A percentile compares a stretch with the other conserved stretches of the same genome.
Conservation (phyloP, 2,797 vertebrate genomes). For the Chaetodon trifasciatus region DNA sequence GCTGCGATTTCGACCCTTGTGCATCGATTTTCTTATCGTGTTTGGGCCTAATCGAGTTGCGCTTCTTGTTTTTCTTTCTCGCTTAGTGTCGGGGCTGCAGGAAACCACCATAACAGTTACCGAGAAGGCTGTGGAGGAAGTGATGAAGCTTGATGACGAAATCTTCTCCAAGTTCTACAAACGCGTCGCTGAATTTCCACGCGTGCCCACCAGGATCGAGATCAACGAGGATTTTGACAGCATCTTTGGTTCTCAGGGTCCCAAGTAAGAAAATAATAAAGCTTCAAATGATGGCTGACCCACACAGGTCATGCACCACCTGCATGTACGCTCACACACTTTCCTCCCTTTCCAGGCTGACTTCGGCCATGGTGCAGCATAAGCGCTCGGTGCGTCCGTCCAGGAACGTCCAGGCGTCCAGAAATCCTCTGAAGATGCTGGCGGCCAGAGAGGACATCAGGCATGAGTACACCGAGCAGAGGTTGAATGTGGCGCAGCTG, state of each 20-base stretch:
- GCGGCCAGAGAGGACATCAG: constrained; percentile 94
- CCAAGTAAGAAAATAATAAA: constrained; percentile 86
- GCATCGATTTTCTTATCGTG: not conserved
- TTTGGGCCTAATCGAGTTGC: not conserved
- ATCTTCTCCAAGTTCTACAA: constrained; percentile 97
- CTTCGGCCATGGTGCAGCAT: constrained; percentile 94
- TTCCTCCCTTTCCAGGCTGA: constrained; percentile 82
- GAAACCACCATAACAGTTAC: constrained; percentile 95
- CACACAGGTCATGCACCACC: not conserved
- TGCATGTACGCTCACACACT: not conserved
- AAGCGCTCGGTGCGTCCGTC: constrained; percentile 93
- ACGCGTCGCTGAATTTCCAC: constrained; percentile 85
- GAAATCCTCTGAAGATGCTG: constrained; percentile 94
- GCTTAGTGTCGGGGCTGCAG: constrained; percentile 90
- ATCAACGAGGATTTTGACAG: constrained; percentile 94
- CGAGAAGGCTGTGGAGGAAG: constrained; percentile 95
- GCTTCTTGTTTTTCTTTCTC: not conserved
- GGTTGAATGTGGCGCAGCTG: constrained; percentile 93
- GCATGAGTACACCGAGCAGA: constrained; percentile 95
- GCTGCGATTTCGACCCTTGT: not conserved
- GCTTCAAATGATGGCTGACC: not conserved
- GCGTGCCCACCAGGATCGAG: constrained; percentile 83
- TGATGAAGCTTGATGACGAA: constrained; percentile 97
- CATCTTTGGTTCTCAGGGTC: constrained; percentile 93
- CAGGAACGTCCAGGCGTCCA: constrained; percentile 93